Evolutionary conservation across 2,888 invertebrate species (phyloP), one percentile per base, ranked within the genome.

Genomic region (Helicoverpa assulta): DNA sequence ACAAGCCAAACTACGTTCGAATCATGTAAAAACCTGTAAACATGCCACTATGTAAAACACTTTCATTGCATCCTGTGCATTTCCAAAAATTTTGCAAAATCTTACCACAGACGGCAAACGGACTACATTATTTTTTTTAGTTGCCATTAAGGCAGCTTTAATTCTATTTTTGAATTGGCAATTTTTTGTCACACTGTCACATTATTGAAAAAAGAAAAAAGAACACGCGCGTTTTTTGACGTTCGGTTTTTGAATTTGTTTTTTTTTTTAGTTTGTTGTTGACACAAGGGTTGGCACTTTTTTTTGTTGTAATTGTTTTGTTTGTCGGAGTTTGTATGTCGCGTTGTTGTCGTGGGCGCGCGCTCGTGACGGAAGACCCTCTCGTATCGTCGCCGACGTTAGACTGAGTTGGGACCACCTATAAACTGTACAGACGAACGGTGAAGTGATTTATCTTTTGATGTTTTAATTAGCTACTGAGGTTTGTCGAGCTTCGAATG

Each of bases 31-130:
- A 90, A 93, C 93, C 93, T 93, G 93, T 92, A 93, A 92, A 91
- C 95, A 95, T 95, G 95, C 95, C 89, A 90, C 90, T 90, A 90
- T 81, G 66, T 81, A 83, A 84, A 47, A 86, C 84, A 89, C 86
- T 88, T 85, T 88, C 83, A 88, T 85, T 84, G 86, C 85, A 88
- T 86, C 86, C 84, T 84, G 90, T 90, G 91, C 91, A 91, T 89
- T 80, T 76, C 81, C 82, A 86, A 88, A 78, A 89, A 88, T 86
- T 26, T 86, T 86, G 85, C 61, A 86, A 83, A 84, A 82, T 86
- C 95, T 95, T 95, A 95, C 95, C 95, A 95, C 95, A 84, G 95
- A 95, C 85, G 95, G 95, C 94, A 95, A 95, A 85, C 94, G 94
- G 81, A 94, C 91, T 89, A 95, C 90, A 90, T 92, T 93, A 92